Evolutionary conservation across 2,888 invertebrate species (phyloP), one percentile per base, ranked within the genome.

Genomic region (Amblyteles armatorius): DNA sequence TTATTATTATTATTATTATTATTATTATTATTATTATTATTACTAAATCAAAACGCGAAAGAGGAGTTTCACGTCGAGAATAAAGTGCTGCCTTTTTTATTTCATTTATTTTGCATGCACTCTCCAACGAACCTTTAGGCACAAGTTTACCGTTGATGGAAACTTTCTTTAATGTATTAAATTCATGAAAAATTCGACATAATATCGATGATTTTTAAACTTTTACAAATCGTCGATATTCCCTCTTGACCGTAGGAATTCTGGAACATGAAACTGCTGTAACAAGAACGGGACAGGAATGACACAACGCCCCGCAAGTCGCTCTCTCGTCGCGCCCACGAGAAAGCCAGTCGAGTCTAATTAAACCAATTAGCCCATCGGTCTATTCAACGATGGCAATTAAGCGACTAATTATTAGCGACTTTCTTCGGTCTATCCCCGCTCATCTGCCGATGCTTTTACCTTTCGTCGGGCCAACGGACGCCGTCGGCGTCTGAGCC

Each of bases 311-410:
- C 48, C 19, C 40, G 57, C 55, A 40, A 60, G 65, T 55, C 29
- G 48, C 22, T 33, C 19, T 16, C 29, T 79, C 55, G 36, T 73
- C 60, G 68, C 63, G 44, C 69, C 65, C 69, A 74, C 78, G 78
- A 85, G 89, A 89, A 89, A 89, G 86, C 87, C 81, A 78, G 87
- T 78, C 85, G 78, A 68, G 82, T 85, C 89, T 88, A 87, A 89
- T 91, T 90, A 89, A 90, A 90, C 88, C 90, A 89, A 90, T 90
- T 91, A 90, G 88, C 84, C 52, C 82, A 79, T 67, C 77, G 83
- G 82, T 57, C 73, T 87, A 87, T 87, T 88, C 79, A 73, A 69
- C 73, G 78, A 83, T 86, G 85, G 87, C 88, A 90, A 89, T 90
- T 89, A 88, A 80, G 55, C 40, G 73, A 65, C 87, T 89, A 89